Conservation (phyloP, 2,113 vertebrate species). For the Urocynchramus pylzowi region DNA sequence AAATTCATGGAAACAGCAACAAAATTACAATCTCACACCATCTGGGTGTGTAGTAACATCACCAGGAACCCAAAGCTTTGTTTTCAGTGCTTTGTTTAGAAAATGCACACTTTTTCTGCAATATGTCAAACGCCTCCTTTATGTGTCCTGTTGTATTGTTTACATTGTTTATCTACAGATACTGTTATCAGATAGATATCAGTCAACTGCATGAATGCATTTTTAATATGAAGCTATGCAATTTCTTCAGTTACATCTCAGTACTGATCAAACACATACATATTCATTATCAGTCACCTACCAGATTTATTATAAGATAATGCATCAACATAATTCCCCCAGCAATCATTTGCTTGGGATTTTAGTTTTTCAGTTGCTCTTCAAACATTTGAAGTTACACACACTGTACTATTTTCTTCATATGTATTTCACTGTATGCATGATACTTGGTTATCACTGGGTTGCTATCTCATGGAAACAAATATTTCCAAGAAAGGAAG, state of each 20-base stretch:
- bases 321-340: not conserved
- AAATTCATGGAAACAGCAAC: not conserved
- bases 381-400: not conserved
- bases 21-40: not conserved
- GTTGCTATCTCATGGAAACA: not conserved
- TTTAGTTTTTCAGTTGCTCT: not conserved
- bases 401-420: not conserved
- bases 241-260: not conserved
- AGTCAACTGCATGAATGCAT: not conserved
- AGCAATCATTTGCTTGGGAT: not conserved
- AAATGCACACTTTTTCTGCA: not conserved
- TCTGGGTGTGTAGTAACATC: not conserved
- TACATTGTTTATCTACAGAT: not conserved
- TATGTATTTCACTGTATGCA: not conserved
- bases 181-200: not conserved
- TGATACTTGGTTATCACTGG: not conserved
- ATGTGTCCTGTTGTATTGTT: not conserved
- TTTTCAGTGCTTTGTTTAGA: not conserved
- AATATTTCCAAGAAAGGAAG: not conserved
- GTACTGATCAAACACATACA: not conserved
- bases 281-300: not conserved
- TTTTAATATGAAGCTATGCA: not conserved
- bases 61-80: not conserved
- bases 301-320: not conserved
- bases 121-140: not conserved